Evolutionary conservation across 2,113 vertebrate genomes (phyloP).

Genomic region (Raphicerus campestris): DNA sequence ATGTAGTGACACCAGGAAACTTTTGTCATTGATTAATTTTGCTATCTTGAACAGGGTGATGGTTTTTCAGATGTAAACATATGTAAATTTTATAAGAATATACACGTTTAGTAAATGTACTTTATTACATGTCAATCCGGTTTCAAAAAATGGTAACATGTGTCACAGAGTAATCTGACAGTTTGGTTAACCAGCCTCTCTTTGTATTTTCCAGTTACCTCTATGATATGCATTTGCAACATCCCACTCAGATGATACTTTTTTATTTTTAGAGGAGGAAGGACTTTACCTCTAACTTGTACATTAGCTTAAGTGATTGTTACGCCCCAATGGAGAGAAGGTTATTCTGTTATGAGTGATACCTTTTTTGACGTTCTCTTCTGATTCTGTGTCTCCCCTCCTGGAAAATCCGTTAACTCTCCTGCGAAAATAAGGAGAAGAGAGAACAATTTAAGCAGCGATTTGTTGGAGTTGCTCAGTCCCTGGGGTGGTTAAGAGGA

Average conservation of each 20-base stretch:
- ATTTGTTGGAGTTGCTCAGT: not conserved
- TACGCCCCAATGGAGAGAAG: rapidly evolving
- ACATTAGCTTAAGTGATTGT: not conserved
- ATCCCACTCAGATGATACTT: too few relatives aligned
- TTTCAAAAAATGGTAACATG: not conserved
- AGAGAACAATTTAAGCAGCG: not conserved
- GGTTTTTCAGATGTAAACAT: not conserved
- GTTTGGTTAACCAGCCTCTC: not conserved
- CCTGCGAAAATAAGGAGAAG: not conserved
- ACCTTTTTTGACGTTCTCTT: not conserved
- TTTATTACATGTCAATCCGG: not conserved
- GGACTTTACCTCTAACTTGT: not conserved
- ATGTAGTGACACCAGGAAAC: not conserved
- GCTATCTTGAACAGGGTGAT: not conserved
- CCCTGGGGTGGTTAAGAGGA: not conserved
- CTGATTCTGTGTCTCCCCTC: not conserved
- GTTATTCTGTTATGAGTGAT: not conserved
- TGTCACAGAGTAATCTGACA: not conserved
- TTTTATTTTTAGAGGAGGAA: not conserved
- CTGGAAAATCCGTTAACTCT: not conserved
- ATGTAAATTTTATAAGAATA: not conserved
- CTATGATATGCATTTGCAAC: too few relatives aligned
- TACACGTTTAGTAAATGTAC: not conserved
- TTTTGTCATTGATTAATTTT: not conserved
- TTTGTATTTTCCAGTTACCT: not conserved